Conservation (phyloP, 2,888 invertebrate species). For the Lycia hirtaria region DNA sequence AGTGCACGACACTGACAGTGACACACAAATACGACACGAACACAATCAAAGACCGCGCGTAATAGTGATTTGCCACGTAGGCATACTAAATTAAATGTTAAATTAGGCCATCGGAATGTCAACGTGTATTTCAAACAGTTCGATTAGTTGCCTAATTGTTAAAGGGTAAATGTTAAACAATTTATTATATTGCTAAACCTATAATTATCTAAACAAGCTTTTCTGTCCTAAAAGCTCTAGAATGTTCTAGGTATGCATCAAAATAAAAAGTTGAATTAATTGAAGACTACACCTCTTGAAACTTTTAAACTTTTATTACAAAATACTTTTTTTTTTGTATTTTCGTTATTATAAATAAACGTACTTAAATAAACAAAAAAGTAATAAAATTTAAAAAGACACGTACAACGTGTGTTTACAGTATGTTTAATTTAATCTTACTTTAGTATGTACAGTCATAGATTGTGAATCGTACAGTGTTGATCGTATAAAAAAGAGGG, state of each 20-base stretch:
- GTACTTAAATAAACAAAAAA: constrained; percentile 76
- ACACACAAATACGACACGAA: no score
- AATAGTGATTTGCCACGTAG: no score
- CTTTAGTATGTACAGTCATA: constrained; percentile 82
- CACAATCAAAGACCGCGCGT: no score
- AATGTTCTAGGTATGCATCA: constrained; percentile 2
- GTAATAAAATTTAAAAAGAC: constrained; percentile 80
- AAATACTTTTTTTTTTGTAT: constrained; percentile 77
- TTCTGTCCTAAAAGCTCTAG: constrained; percentile 2
- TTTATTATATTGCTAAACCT: neutral
- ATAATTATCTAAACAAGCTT: constrained; percentile 3
- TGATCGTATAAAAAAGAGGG: constrained; percentile 78
- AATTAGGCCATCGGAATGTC: neutral
- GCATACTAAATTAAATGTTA: neutral
- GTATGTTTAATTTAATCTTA: constrained; percentile 82
- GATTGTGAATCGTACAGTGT: constrained; percentile 77
- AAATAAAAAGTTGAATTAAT: constrained; percentile 43
- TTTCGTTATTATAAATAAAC: constrained; percentile 82
- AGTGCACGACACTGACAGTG: no score
- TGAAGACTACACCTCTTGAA: constrained; percentile 71
- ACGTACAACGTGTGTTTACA: constrained; percentile 84
- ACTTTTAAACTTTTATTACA: constrained; percentile 82
- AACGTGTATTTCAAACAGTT: neutral
- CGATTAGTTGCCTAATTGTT: neutral
- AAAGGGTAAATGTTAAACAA: neutral